A percentile compares a stretch with the other conserved stretches of the same genome.
phyloP scores from a whole-genome alignment of 2,797 vertebrate genomes.

The Taeniopygia guttata region DNA sequence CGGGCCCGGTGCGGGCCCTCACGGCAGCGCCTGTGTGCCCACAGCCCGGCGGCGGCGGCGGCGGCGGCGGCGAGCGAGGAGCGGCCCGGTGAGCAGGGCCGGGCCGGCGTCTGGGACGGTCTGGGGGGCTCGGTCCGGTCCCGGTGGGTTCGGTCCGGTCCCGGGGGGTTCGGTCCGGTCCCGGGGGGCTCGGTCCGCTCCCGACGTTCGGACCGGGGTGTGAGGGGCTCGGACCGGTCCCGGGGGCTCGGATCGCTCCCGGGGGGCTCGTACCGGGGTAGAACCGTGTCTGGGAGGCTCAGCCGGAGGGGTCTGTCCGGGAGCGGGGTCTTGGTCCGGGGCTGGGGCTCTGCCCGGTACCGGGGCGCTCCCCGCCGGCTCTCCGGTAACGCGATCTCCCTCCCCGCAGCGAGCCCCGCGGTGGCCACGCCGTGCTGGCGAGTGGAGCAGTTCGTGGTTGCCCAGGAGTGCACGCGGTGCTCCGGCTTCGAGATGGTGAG shows the following conservation, averaged over 20 bases:
- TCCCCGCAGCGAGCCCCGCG: conserved; percentile 28
- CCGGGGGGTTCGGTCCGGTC: background rate
- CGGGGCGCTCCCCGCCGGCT: no score
- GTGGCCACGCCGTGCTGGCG: conserved; percentile 82
- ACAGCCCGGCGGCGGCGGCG: background rate
- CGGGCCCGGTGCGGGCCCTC: background rate
- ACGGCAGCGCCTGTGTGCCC: background rate
- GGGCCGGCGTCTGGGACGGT: background rate
- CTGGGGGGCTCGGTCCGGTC: background rate
- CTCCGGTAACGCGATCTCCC: accelerated
- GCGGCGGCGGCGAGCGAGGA: background rate
- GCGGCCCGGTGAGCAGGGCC: background rate
- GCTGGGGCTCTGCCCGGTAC: no score
- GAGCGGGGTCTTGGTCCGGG: background rate
- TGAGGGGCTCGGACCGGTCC: background rate
- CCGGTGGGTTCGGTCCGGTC: background rate
- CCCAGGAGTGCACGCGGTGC: conserved; percentile 79
- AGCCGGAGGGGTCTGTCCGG: background rate
- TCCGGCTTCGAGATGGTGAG: conserved; percentile 80
- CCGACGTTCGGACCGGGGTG: no score
- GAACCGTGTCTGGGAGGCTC: no score
- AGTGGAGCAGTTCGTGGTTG: conserved; percentile 86
- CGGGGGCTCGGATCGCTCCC: background rate
- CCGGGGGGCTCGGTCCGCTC: no score
- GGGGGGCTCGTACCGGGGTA: no score